These are phyloP conservation scores for Teleopsis dalmanni DNA, from an alignment of 1,140 invertebrate genomes.

Conservation along the genomic window DNA sequence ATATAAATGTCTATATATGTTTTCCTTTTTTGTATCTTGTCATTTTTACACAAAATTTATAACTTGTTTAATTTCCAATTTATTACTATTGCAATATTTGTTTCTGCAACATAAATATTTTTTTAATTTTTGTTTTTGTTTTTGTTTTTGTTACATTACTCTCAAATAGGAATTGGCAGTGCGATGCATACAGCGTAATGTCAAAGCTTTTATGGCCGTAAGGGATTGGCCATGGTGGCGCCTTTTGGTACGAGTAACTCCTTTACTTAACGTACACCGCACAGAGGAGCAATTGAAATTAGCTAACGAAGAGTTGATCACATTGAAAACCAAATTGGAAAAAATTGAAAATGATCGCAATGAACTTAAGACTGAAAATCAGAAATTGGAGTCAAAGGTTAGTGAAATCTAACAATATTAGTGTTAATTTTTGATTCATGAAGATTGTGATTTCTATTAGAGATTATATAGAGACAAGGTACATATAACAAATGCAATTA, in stretches of 20 bases:
- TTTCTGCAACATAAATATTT: neutral
- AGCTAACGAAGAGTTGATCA: constrained; percentile 73
- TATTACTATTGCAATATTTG: neutral
- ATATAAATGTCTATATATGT: no score
- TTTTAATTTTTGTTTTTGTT: neutral
- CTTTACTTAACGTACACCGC: constrained; percentile 83
- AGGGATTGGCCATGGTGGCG: constrained; percentile 95
- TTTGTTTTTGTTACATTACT: neutral
- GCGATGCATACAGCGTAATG: constrained; percentile 86
- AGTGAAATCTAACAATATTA: constrained; percentile 34
- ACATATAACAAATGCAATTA: no score
- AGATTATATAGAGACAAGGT: no score
- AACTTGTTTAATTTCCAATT: neutral
- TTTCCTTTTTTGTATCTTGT: neutral
- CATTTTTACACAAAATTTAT: neutral
- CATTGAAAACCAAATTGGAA: constrained; percentile 72
- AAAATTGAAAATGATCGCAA: constrained; percentile 78
- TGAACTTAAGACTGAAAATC: constrained; percentile 78
- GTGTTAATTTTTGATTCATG: neutral
- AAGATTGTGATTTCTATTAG: no score
- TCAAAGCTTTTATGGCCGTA: constrained; percentile 81
- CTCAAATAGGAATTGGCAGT: constrained; percentile 77
- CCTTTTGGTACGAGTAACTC: constrained; percentile 79
- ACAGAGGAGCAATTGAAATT: constrained; percentile 80
- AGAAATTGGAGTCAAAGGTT: constrained; percentile 85